Percentiles rank a stretch among this genome's conserved stretches.
Evolutionary conservation across 2,888 invertebrate genomes (phyloP).

Genomic region (Orgyia antiqua): DNA sequence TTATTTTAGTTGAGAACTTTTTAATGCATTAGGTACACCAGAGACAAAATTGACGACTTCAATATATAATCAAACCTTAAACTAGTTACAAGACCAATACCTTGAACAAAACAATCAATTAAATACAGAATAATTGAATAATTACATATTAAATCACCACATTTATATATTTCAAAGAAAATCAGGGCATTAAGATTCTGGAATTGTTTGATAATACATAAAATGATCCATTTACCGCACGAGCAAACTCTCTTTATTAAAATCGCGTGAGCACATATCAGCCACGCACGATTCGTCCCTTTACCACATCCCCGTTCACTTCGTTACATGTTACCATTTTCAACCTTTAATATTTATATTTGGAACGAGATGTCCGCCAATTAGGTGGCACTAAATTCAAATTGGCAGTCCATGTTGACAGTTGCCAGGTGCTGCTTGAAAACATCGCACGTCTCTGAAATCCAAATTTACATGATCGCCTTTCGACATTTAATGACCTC

Average conservation of each 20-base stretch:
- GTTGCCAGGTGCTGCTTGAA: constrained; percentile 56
- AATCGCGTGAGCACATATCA: constrained; percentile 16
- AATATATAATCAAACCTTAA: too few relatives aligned
- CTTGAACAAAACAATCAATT: too few relatives aligned
- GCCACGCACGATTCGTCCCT: constrained; percentile 21
- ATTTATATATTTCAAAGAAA: constrained; percentile 13
- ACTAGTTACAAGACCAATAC: too few relatives aligned
- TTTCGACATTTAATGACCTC: constrained; percentile 58
- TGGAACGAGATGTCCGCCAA: constrained; percentile 58
- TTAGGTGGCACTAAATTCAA: constrained; percentile 53
- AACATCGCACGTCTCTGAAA: constrained; percentile 39
- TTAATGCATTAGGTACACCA: too few relatives aligned
- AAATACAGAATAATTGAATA: too few relatives aligned
- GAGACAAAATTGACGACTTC: too few relatives aligned
- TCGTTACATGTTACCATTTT: constrained; percentile 41
- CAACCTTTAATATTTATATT: constrained; percentile 54
- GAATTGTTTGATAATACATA: constrained; percentile 26
- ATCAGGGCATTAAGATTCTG: constrained; percentile 13
- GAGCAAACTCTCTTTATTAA: constrained; percentile 23
- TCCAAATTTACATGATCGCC: constrained; percentile 49
- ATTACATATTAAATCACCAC: too few relatives aligned
- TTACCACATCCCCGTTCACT: constrained; percentile 23
- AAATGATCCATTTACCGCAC: constrained; percentile 15
- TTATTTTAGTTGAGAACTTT: too few relatives aligned
- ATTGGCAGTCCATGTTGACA: constrained; percentile 67